Conservation (phyloP, 1,140 invertebrate species). For the Diachasma alloeum region DNA sequence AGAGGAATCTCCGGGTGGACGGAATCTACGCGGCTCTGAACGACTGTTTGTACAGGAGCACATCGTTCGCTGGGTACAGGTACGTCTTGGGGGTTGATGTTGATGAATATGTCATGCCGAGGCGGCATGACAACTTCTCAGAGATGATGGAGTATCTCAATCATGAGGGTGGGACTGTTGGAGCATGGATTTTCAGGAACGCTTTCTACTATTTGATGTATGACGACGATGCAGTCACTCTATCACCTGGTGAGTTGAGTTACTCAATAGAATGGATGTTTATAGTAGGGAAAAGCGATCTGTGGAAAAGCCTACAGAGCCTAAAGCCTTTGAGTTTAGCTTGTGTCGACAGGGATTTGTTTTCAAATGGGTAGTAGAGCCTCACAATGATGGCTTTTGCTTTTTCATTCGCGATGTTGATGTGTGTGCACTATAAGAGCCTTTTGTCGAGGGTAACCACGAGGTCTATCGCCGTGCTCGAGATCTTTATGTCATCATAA, state of each 20-base stretch:
- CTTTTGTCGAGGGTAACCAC: no score
- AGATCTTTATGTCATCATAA: constrained; percentile 18
- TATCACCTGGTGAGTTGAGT: constrained; percentile 51
- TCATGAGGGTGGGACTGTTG: constrained; percentile 33
- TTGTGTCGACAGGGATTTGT: no score
- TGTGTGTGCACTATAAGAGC: no score
- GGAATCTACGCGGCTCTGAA: constrained; percentile 72
- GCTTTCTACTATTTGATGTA: constrained; percentile 72
- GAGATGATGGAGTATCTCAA: constrained; percentile 39
- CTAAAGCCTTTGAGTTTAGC: no score
- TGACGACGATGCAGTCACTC: constrained; percentile 63
- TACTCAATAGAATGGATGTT: neutral
- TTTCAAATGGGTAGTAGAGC: no score
- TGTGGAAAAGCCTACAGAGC: no score
- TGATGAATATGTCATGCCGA: constrained; percentile 72
- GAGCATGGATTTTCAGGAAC: constrained; percentile 70
- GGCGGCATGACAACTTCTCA: constrained; percentile 55
- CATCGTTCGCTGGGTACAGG: constrained; percentile 52
- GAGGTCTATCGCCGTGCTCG: no score
- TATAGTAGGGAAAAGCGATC: no score
- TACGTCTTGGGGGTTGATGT: constrained; percentile 70
- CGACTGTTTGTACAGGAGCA: constrained; percentile 70
- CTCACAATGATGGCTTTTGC: no score
- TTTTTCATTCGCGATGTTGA: no score
- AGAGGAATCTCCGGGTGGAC: constrained; percentile 67